Conservation (phyloP, 2,797 vertebrate genomes). For the Petrocephalus schoutedeni region DNA sequence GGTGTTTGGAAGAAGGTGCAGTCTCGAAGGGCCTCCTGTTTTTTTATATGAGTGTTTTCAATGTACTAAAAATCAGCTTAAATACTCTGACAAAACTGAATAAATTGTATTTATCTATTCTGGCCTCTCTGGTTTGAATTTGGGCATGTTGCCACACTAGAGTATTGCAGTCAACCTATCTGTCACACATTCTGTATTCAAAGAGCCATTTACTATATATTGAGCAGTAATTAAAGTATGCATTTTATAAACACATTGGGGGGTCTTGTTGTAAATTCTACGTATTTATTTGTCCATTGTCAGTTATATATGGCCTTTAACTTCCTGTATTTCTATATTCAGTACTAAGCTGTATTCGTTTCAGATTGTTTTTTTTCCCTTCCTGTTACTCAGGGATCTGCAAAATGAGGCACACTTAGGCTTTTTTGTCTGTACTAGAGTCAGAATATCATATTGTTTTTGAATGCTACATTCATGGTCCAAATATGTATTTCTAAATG, state of each 20-base stretch:
- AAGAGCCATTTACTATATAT: not conserved
- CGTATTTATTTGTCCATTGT: not conserved
- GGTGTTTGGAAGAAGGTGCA: not conserved
- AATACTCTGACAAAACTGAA: not conserved
- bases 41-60: not conserved
- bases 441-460: not conserved
- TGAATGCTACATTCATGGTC: not conserved
- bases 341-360: not conserved
- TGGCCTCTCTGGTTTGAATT: not conserved
- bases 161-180: not conserved
- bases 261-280: not conserved
- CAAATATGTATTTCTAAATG: not conserved
- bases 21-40: not conserved
- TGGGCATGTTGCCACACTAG: not conserved
- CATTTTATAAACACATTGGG: not conserved
- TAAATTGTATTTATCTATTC: not conserved
- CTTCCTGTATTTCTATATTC: not conserved
- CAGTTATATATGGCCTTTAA: not conserved
- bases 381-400: not conserved
- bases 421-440: not conserved
- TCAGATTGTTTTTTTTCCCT: not conserved
- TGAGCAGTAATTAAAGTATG: not conserved
- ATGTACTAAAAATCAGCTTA: not conserved
- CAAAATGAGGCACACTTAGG: not conserved
- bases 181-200: not conserved